phyloP scores from a whole-genome alignment of 2,113 vertebrate species.

The Gambusia holbrooki region DNA sequence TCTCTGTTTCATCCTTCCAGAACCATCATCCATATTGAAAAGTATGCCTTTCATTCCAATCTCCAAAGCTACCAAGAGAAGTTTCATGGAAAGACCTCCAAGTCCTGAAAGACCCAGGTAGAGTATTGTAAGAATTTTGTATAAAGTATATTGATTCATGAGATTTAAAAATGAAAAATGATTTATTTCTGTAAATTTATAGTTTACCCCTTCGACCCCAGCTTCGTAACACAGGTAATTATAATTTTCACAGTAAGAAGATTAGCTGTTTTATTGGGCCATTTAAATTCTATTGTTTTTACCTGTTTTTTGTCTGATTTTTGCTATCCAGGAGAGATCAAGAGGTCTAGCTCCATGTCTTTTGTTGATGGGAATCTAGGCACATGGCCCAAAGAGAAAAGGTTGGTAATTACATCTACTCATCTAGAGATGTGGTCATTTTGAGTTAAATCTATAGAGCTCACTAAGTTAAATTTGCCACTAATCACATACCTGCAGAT shows the following conservation, averaged over 20 bases:
- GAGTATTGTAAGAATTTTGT: background rate
- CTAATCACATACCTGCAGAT: background rate
- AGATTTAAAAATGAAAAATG: background rate
- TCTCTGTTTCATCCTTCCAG: slow-evolving; percentile 46
- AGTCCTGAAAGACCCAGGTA: slow-evolving; percentile 81
- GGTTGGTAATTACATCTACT: slow-evolving; percentile 74
- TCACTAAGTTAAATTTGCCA: background rate
- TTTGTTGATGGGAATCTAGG: slow-evolving; percentile 94
- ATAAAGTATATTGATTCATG: background rate
- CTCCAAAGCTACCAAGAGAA: slow-evolving; percentile 85
- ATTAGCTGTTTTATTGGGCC: background rate
- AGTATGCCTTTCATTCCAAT: slow-evolving; percentile 80
- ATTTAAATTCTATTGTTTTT: background rate
- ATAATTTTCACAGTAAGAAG: background rate
- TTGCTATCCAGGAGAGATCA: slow-evolving; percentile 86
- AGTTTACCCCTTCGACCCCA: slow-evolving; percentile 80
- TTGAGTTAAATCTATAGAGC: no score
- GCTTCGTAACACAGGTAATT: slow-evolving; percentile 75
- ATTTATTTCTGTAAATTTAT: slow-evolving; percentile 23
- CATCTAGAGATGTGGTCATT: background rate
- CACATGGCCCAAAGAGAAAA: slow-evolving; percentile 98
- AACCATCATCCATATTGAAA: slow-evolving; percentile 74
- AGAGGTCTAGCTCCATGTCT: slow-evolving; percentile 96
- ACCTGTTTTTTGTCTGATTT: slow-evolving; percentile 10
- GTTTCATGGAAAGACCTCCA: slow-evolving; percentile 80